phyloP scores from a whole-genome alignment of 2,888 invertebrate species.

The Pherbina coryleti region DNA sequence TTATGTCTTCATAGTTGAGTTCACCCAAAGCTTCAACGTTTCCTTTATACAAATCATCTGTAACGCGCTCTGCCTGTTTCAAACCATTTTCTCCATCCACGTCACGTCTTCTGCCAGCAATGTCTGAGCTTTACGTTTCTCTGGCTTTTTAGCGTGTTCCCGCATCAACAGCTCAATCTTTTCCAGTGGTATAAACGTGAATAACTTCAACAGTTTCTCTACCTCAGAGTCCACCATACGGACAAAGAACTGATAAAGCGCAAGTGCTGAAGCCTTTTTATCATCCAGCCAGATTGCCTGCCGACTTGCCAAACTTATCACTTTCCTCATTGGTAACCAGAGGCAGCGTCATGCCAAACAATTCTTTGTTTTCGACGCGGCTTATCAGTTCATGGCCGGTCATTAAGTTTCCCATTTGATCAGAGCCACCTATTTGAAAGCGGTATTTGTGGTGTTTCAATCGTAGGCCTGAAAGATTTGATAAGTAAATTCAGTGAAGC shows the following conservation, averaged over 20 bases:
- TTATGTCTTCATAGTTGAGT: slow-evolving; percentile 78
- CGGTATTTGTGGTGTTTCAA: slow-evolving; percentile 84
- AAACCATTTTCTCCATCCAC: slow-evolving; percentile 85
- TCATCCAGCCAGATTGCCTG: slow-evolving; percentile 91
- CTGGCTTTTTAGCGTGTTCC: slow-evolving; percentile 81
- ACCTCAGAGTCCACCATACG: slow-evolving; percentile 87
- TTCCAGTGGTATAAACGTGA: slow-evolving; percentile 82
- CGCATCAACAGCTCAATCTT: slow-evolving; percentile 81
- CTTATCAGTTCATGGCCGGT: slow-evolving; percentile 93
- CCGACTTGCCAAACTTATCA: slow-evolving; percentile 95
- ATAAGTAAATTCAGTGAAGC: slow-evolving; percentile 96
- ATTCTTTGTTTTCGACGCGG: slow-evolving; percentile 74
- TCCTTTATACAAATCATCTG: slow-evolving; percentile 79
- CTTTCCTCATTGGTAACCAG: slow-evolving; percentile 92
- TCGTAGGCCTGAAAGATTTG: slow-evolving; percentile 97
- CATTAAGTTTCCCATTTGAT: slow-evolving; percentile 97
- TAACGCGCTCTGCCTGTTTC: slow-evolving; percentile 77
- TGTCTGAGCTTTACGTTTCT: slow-evolving; percentile 84
- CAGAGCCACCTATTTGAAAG: slow-evolving; percentile 96
- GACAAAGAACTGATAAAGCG: slow-evolving; percentile 93
- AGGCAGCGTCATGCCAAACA: slow-evolving; percentile 91
- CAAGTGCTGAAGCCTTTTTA: slow-evolving; percentile 87
- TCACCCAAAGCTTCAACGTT: slow-evolving; percentile 77
- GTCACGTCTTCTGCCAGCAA: slow-evolving; percentile 89
- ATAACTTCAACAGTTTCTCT: slow-evolving; percentile 83